phyloP scores from a whole-genome alignment of 2,797 vertebrate species.

The Brotula barbata region DNA sequence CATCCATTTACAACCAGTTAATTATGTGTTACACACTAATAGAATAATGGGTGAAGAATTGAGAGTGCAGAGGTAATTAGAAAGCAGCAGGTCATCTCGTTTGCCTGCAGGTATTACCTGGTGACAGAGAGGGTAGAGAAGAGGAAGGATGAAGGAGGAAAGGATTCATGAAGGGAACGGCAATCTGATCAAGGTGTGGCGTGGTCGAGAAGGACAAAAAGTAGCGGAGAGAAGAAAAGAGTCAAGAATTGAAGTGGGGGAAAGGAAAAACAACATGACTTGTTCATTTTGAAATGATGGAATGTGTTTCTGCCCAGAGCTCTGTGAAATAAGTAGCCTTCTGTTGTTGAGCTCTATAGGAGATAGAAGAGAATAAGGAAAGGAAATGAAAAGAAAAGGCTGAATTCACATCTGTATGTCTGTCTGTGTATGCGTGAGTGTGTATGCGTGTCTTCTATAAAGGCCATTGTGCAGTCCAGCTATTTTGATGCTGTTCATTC shows the following conservation, averaged over 20 bases:
- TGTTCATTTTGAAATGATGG: constrained; percentile 68
- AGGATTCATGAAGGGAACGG: constrained; percentile 4
- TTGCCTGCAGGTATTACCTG: constrained; percentile 67
- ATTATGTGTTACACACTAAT: constrained; percentile 72
- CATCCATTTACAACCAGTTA: constrained; percentile 70
- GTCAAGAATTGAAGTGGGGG: too few species aligned
- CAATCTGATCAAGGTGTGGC: too few species aligned
- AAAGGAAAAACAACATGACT: constrained; percentile 54
- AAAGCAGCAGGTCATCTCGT: constrained; percentile 66
- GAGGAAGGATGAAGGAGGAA: constrained; percentile 10
- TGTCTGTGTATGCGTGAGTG: constrained; percentile 16
- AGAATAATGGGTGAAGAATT: constrained; percentile 69
- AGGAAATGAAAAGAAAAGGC: constrained; percentile 16
- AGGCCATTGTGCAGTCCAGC: constrained; percentile 59
- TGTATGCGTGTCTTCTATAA: constrained; percentile 1
- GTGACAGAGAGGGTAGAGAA: constrained; percentile 40
- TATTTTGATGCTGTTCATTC: constrained; percentile 50
- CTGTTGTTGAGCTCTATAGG: constrained; percentile 51
- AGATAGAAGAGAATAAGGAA: constrained; percentile 27
- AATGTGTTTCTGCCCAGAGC: constrained; percentile 59
- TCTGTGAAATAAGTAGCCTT: constrained; percentile 63
- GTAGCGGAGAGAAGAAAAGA: too few species aligned
- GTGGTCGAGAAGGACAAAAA: too few species aligned
- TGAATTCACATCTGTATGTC: constrained; percentile 15
- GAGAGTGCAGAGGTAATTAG: constrained; percentile 70